phyloP scores from a whole-genome alignment of 2,113 vertebrate genomes.

The western clawed frog (Xenopus tropicalis) region DNA sequence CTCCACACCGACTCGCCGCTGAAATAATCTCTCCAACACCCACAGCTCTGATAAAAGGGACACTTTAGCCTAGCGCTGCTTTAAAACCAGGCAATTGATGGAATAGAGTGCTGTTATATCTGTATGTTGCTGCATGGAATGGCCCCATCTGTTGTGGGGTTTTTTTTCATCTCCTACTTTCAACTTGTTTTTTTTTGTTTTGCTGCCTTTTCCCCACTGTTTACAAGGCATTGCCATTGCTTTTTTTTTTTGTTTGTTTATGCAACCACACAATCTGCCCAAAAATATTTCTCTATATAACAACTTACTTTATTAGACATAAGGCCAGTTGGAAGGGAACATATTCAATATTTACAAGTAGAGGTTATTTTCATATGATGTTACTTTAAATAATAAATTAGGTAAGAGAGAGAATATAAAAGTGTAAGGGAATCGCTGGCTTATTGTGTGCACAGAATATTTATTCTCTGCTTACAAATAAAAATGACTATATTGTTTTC shows the following conservation, averaged over 20 bases:
- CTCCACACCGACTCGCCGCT: constrained; percentile 65
- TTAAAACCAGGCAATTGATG: constrained; percentile 67
- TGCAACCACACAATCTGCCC: constrained; percentile 28
- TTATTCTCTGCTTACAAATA: too few species aligned
- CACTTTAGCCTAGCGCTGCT: constrained; percentile 67
- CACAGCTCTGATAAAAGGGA: constrained; percentile 63
- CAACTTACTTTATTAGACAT: too few species aligned
- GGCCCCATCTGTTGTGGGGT: constrained; percentile 66
- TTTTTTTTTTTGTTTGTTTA: constrained; percentile 46
- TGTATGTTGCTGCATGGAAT: constrained; percentile 58
- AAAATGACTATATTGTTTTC: too few species aligned
- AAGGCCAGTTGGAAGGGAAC: too few species aligned
- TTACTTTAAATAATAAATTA: too few species aligned
- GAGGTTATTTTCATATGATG: too few species aligned
- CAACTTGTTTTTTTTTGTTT: constrained; percentile 34
- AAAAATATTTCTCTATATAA: background rate
- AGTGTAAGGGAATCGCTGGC: too few species aligned
- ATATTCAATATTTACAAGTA: too few species aligned
- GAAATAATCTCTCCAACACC: constrained; percentile 76
- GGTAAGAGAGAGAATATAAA: too few species aligned
- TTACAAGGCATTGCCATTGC: constrained; percentile 40
- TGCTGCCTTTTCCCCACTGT: constrained; percentile 33
- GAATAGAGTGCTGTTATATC: constrained; percentile 65
- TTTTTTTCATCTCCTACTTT: constrained; percentile 64
- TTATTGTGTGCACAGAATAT: too few species aligned